phyloP scores from a whole-genome alignment of 2,888 invertebrate genomes.

The Asteroscopus sphinx region DNA sequence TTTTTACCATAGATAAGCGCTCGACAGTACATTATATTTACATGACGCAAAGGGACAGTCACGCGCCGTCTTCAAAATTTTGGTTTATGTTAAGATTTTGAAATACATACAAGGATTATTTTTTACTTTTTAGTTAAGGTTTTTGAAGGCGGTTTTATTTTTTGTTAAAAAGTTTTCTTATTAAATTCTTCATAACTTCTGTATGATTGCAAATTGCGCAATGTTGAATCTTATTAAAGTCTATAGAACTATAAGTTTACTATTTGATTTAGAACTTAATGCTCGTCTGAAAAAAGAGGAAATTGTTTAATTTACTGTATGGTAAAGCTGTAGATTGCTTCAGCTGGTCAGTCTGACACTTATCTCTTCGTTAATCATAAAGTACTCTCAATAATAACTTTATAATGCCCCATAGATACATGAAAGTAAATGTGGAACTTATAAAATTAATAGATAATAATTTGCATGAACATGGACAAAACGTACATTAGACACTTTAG shows the following conservation, averaged over 20 bases:
- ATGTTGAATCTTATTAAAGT: slow-evolving; percentile 22
- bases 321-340: slow-evolving; percentile 26
- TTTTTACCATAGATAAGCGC: too few species aligned
- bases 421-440: slow-evolving; percentile 1
- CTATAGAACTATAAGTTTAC: slow-evolving; percentile 25
- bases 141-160: too few species aligned
- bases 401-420: slow-evolving; percentile 3
- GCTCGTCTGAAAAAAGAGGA: slow-evolving; percentile 11
- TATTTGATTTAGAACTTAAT: slow-evolving; percentile 41
- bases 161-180: too few species aligned
- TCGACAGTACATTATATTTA: too few species aligned
- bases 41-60: too few species aligned
- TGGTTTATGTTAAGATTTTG: too few species aligned
- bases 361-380: slow-evolving; percentile 7
- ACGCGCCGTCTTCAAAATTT: too few species aligned
- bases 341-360: slow-evolving; percentile 2
- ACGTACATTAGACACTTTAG: too few species aligned
- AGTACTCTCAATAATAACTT: slow-evolving; percentile 10
- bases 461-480: too few species aligned
- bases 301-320: slow-evolving; percentile 29
- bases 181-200: slow-evolving; percentile 26
- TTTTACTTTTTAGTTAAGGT: too few species aligned
- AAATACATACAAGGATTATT: too few species aligned
- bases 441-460: too few species aligned
- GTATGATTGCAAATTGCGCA: slow-evolving; percentile 4